These are phyloP conservation scores for Ischnura elegans DNA, from an alignment of 2,888 invertebrate species.

Conservation along the genomic window DNA sequence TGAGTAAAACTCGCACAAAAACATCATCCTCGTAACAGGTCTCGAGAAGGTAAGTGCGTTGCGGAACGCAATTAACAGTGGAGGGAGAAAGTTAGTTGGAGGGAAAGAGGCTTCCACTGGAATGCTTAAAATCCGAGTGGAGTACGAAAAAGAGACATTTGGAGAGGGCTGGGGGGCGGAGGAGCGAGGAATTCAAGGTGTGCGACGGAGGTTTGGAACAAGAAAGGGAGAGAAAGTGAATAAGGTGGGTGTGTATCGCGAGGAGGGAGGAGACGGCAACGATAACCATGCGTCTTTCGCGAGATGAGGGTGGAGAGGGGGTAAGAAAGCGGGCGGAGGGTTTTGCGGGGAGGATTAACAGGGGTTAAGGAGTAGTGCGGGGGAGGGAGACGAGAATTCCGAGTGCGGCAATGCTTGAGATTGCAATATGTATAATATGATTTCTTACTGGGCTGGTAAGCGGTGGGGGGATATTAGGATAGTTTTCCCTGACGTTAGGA, in stretches of 20 bases:
- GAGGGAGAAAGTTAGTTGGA: neutral
- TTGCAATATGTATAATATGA: slow-evolving; percentile 45
- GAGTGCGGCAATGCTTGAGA: slow-evolving; percentile 22
- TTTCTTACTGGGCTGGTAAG: slow-evolving; percentile 25
- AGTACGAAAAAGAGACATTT: neutral
- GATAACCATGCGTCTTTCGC: neutral
- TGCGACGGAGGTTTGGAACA: neutral
- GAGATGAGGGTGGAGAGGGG: neutral
- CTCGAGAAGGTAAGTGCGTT: no score
- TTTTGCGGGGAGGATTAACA: neutral
- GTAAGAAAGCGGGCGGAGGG: neutral
- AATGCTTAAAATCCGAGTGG: neutral
- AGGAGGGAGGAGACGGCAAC: neutral
- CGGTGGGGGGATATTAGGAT: slow-evolving; percentile 50
- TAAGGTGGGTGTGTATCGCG: neutral
- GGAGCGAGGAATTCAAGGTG: slow-evolving; percentile 25
- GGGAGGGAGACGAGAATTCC: neutral
- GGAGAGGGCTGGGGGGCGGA: neutral
- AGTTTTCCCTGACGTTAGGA: slow-evolving; percentile 12
- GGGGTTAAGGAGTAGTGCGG: slow-evolving; percentile 14
- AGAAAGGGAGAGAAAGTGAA: slow-evolving; percentile 38
- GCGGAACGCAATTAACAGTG: neutral
- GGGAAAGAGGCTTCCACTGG: neutral
- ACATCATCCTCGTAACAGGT: no score
- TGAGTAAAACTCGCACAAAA: no score